phyloP scores from a whole-genome alignment of 2,113 vertebrate species.

The Larimichthys polyactis region DNA sequence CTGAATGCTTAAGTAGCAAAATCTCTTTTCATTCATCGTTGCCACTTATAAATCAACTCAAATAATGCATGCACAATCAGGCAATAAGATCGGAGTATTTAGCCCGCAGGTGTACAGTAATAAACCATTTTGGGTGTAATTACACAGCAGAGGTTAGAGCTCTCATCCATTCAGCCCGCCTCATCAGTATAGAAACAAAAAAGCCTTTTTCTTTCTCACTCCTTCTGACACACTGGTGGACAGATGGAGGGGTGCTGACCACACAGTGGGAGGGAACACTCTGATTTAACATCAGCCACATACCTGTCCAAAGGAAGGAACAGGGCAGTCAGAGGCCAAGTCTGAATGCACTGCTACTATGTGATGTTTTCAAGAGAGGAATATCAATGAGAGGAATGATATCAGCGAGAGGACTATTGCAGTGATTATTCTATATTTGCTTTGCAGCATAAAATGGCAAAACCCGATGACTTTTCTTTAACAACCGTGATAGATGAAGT shows the following conservation, averaged over 20 bases:
- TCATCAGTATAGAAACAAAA: constrained; percentile 6
- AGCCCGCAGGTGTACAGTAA: constrained; percentile 52
- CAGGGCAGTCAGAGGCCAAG: constrained; percentile 5
- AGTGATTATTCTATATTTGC: not conserved
- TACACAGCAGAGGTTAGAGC: constrained; percentile 65
- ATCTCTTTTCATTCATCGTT: not conserved
- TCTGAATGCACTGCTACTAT: not conserved
- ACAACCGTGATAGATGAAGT: not conserved
- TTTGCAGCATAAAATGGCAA: not conserved
- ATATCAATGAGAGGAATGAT: constrained; percentile 20
- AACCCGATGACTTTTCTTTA: not conserved
- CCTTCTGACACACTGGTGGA: constrained; percentile 49
- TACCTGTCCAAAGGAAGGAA: constrained; percentile 49
- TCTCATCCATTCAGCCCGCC: constrained; percentile 42
- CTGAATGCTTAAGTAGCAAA: not conserved
- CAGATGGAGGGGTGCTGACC: constrained; percentile 63
- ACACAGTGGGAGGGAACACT: constrained; percentile 52
- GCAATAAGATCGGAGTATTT: constrained; percentile 32
- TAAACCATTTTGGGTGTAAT: constrained; percentile 61
- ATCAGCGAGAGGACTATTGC: not conserved
- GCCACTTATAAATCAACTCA: constrained; percentile 22
- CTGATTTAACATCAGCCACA: constrained; percentile 58
- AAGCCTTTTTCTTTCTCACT: constrained; percentile 38
- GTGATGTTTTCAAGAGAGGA: constrained; percentile 26
- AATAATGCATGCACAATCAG: constrained; percentile 8